Base-by-base conservation (phyloP, 2,888 invertebrate genomes). In the Megalurothrips usitatus region DNA sequence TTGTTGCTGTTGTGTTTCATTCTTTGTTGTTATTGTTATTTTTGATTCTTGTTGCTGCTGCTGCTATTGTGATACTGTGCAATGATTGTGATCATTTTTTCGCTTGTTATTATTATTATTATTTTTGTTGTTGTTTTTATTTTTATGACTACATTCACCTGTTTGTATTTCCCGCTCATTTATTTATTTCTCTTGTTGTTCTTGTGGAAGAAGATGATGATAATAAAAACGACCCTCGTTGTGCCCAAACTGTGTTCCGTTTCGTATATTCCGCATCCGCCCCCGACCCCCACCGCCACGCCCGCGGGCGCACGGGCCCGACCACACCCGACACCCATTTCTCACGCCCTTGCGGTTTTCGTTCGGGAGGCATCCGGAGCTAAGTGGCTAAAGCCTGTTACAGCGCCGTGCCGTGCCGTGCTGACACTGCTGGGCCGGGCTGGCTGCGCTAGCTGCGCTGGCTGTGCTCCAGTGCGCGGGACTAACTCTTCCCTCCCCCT, bases 321-420 rank as follows among this genome's bases (percentile, higher is more conserved):
- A 75, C 68, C 68, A 23, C 68, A 75, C 23, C 68, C 68, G 68
- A 75, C 68, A 75, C 68, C 68, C 68, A 75, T 75, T 75, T 75
- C 68, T 75, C 68, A 75, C 68, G 68, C 68, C 68, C 68, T 75
- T 75, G 68, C 68, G 68, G 68, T 75, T 75, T 75, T 75, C 11
- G 23, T 75, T 75, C 68, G 68, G 68, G 68, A 26, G 68, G 68
- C 68, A 75, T 75, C 68, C 68, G 68, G 68, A n/a, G 68, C 68
- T 75, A 75, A 75, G 68, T 75, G 26, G 68, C 68, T 19, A 58
- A 17, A 58, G n/a, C 58, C 19, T 58, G 58, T 58, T 17, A n/a
- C 58, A 58, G n/a, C 17, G 58, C 58, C 58, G 34, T 43, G 34
- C 58, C n/a, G 58, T 58, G 58, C 58, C 19, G 58, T n/a, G 17